phyloP scores from a whole-genome alignment of 2,113 vertebrate genomes.

The Nothocercus nigrocapillus region DNA sequence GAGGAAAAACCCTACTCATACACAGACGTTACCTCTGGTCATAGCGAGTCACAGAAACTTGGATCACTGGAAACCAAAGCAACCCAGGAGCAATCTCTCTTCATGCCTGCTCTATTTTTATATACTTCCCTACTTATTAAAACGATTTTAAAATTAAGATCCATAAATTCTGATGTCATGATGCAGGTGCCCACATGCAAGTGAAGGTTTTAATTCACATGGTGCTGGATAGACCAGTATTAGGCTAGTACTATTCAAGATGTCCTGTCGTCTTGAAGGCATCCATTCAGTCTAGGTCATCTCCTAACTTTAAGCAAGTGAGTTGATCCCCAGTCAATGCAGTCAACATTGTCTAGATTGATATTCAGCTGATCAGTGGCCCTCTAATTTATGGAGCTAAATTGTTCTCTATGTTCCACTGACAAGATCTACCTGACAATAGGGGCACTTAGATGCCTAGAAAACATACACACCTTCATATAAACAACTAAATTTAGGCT shows the following conservation, averaged over 20 bases:
- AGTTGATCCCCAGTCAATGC: background rate
- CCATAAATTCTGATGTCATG: background rate
- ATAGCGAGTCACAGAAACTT: background rate
- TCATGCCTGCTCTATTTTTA: background rate
- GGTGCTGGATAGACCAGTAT: background rate
- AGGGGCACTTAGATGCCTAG: background rate
- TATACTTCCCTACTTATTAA: fast-evolving
- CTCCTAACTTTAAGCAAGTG: background rate
- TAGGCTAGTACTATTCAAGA: background rate
- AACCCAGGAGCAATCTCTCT: background rate
- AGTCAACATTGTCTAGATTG: background rate
- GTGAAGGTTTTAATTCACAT: background rate
- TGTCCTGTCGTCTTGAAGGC: fast-evolving
- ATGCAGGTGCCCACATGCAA: background rate
- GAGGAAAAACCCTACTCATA: too few species aligned
- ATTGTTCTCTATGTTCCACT: background rate
- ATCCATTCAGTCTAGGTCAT: background rate
- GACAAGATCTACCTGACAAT: background rate
- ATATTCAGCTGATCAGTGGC: background rate
- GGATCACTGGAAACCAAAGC: background rate
- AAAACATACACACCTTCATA: background rate
- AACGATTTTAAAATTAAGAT: background rate
- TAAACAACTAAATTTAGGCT: background rate
- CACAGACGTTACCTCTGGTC: background rate
- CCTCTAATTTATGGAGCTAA: background rate